Percentiles rank a stretch among this genome's conserved stretches.
Evolutionary conservation across 1,140 invertebrate species (phyloP).

Genomic region (Euschistus heros): DNA sequence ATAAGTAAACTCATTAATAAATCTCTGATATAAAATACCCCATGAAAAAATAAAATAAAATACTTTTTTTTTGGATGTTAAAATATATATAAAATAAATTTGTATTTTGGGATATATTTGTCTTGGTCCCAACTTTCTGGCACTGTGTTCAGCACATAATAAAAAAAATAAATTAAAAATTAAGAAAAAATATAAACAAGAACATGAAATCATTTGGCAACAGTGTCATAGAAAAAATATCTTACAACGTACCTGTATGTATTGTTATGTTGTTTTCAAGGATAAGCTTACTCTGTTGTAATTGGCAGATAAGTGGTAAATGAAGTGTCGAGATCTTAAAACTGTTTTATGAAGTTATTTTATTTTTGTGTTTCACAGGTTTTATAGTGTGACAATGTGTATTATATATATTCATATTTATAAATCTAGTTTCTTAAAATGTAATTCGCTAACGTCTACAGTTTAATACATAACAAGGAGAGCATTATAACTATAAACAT

Average conservation of each 20-base stretch:
- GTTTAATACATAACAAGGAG: background rate
- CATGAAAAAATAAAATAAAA: conserved; percentile 1
- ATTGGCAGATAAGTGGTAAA: conserved; percentile 1
- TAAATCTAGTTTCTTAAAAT: background rate
- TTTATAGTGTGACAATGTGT: conserved; percentile 16
- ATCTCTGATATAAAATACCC: background rate
- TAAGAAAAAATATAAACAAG: background rate
- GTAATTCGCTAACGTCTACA: background rate
- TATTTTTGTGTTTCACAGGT: conserved; percentile 4
- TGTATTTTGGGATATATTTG: conserved; percentile 5
- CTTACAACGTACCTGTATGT: background rate
- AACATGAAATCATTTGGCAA: background rate
- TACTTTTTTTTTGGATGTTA: background rate
- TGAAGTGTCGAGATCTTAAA: background rate
- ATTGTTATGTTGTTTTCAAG: background rate
- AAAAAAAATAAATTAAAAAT: too few relatives aligned
- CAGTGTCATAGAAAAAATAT: background rate
- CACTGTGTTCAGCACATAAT: conserved; percentile 3
- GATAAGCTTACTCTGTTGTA: background rate
- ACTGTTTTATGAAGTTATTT: conserved; percentile 3
- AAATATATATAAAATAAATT: background rate
- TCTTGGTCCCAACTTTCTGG: conserved; percentile 5
- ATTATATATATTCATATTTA: background rate
- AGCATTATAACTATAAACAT: conserved; percentile 12
- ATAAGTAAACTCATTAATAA: background rate